Percentiles rank a stretch among this genome's conserved stretches.
Evolutionary conservation across 35 echinoderm and acorn worm species (phyloP).

Genomic region (Hemicentrotus pulcherrimus): DNA sequence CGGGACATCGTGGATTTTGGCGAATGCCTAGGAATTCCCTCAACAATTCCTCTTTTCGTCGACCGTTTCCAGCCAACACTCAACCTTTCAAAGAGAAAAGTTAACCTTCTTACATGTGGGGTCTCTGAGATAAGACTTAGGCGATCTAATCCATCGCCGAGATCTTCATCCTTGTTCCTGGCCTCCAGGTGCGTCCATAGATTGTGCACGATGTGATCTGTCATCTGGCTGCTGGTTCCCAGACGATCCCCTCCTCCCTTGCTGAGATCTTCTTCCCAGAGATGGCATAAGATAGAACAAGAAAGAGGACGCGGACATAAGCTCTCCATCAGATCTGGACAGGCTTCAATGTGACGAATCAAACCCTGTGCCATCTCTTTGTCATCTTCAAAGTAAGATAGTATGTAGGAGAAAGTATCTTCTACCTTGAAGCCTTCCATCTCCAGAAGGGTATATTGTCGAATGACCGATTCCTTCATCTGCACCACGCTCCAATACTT

Average conservation of each 20-base stretch:
- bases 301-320: slow-evolving; percentile 14
- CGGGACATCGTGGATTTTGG: slow-evolving; percentile 14
- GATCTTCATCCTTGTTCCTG: background rate
- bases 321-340: background rate
- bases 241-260: background rate
- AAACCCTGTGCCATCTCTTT: slow-evolving; percentile 4
- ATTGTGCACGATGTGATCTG: background rate
- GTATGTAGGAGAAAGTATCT: background rate
- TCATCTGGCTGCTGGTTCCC: background rate
- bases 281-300: slow-evolving; percentile 32
- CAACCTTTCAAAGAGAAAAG: background rate
- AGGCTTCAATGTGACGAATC: background rate
- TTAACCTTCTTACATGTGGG: background rate
- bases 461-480: slow-evolving; percentile 25
- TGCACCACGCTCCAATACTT: background rate
- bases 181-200: slow-evolving; percentile 4
- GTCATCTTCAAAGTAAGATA: slow-evolving; percentile 30
- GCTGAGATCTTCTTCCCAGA: background rate
- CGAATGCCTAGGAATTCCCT: background rate
- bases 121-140: background rate
- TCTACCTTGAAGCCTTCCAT: slow-evolving; percentile 32
- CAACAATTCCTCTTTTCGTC: background rate
- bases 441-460: slow-evolving; percentile 37
- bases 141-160: background rate
- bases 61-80: background rate